phyloP scores from a whole-genome alignment of 2,888 invertebrate species.

The Masnerella sp. region DNA sequence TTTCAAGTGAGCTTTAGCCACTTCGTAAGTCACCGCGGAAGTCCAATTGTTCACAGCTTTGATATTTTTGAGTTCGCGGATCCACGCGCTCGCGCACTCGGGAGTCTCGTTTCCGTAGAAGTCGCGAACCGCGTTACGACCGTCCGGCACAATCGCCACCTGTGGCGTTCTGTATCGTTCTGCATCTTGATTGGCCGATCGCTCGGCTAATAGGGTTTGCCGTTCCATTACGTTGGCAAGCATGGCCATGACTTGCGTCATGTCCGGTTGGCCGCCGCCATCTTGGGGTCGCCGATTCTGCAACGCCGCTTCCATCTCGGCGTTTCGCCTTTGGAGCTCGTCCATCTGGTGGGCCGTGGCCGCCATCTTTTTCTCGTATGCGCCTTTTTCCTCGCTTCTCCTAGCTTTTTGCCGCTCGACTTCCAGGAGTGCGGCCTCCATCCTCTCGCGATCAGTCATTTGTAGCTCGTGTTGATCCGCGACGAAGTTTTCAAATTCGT shows the following conservation, averaged over 20 bases:
- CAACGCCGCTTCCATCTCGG: background rate
- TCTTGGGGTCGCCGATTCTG: background rate
- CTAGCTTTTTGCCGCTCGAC: background rate
- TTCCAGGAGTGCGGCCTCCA: background rate
- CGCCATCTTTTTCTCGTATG: background rate
- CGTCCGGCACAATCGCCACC: background rate
- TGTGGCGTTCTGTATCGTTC: too few relatives aligned
- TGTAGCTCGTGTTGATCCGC: background rate
- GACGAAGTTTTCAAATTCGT: background rate
- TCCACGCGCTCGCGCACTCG: slow-evolving; percentile 29
- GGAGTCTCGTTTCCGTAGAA: slow-evolving; percentile 23
- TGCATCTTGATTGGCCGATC: background rate
- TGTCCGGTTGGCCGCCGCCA: too few relatives aligned
- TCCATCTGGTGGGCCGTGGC: background rate
- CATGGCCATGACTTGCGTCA: background rate
- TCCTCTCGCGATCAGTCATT: background rate
- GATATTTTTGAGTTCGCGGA: slow-evolving; percentile 12
- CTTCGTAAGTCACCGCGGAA: slow-evolving; percentile 16
- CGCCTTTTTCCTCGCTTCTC: background rate
- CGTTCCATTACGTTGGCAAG: background rate
- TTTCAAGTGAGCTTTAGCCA: slow-evolving; percentile 34
- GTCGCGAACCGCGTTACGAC: background rate
- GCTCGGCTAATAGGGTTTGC: background rate
- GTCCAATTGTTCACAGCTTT: slow-evolving; percentile 23
- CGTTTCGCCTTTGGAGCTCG: background rate